Conservation (phyloP, 1,140 invertebrate genomes). For the Drosophila nannoptera region DNA sequence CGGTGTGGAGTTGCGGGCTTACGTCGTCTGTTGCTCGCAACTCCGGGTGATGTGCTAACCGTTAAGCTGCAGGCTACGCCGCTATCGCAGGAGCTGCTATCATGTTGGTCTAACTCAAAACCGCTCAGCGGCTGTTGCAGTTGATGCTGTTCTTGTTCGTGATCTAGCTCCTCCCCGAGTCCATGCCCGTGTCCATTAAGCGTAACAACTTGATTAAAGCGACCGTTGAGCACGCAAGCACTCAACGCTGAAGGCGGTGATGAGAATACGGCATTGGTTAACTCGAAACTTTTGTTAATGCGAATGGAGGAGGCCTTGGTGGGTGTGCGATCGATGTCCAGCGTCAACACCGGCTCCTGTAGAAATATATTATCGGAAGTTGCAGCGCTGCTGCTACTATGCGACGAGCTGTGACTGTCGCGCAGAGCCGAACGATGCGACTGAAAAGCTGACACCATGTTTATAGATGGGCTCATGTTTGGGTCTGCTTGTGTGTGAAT, state of each 20-base stretch:
- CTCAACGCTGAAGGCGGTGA: constrained; percentile 65
- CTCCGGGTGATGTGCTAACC: constrained; percentile 30
- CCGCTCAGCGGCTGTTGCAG: constrained; percentile 29
- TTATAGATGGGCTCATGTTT: constrained; percentile 14
- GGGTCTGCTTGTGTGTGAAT: constrained; percentile 2
- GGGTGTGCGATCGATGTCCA: constrained; percentile 76
- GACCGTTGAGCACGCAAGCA: constrained; percentile 65
- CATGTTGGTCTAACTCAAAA: constrained; percentile 65
- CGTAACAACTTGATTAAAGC: constrained; percentile 76
- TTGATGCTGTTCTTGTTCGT: constrained; percentile 21
- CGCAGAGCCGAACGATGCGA: constrained; percentile 66
- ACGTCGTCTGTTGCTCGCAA: constrained; percentile 40
- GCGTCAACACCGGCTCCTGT: constrained; percentile 73
- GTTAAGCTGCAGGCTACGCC: constrained; percentile 67
- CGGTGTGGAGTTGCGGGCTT: constrained; percentile 79
- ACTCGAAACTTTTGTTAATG: constrained; percentile 74
- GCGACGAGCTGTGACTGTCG: constrained; percentile 63
- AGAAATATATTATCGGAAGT: constrained; percentile 75
- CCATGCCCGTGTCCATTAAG: constrained; percentile 45
- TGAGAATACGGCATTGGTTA: constrained; percentile 67
- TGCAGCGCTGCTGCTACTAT: constrained; percentile 61
- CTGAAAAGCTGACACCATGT: constrained; percentile 43
- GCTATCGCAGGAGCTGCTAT: constrained; percentile 78
- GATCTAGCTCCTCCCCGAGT: constrained; percentile 28
- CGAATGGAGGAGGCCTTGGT: constrained; percentile 77